A percentile compares a stretch with the other conserved stretches of the same genome.
These are phyloP conservation scores for Prosopocoilus inquinatus DNA, from an alignment of 2,888 invertebrate species.

Conservation along the genomic window DNA sequence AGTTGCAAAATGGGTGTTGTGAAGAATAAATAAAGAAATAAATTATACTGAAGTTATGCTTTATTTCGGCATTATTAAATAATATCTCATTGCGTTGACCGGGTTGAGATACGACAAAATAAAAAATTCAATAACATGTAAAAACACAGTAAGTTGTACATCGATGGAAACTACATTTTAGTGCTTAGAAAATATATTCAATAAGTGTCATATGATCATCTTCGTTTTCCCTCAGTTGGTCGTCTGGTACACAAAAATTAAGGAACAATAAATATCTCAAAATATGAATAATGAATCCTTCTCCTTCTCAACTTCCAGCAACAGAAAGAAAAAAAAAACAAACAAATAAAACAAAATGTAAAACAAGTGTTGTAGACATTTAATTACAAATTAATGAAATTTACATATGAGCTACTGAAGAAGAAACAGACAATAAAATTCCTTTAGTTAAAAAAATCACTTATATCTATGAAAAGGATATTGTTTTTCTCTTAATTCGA, in stretches of 20 bases:
- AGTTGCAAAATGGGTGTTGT: too few species aligned
- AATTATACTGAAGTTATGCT: too few species aligned
- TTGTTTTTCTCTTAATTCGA: conserved; percentile 77
- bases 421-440: conserved; percentile 8
- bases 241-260: conserved; percentile 49
- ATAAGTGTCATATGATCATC: conserved; percentile 41
- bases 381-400: conserved; percentile 4
- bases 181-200: conserved; percentile 11
- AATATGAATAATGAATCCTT: not conserved
- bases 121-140: conserved; percentile 12
- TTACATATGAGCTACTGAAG: conserved; percentile 14
- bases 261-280: conserved; percentile 38
- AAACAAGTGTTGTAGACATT: not conserved
- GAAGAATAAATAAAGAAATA: too few species aligned
- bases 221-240: conserved; percentile 51
- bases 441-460: conserved; percentile 11
- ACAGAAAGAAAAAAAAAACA: conserved; percentile 8
- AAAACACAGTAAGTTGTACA: conserved; percentile 18
- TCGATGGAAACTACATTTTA: conserved; percentile 15
- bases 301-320: too few species aligned
- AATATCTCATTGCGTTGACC: too few species aligned
- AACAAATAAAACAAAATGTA: conserved; percentile 6
- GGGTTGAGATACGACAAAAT: conserved; percentile 8
- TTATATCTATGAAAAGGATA: conserved; percentile 61
- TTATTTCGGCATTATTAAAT: too few species aligned